These are phyloP conservation scores for Drosophila prosaltans DNA, from an alignment of 1,140 invertebrate genomes.

Conservation along the genomic window DNA sequence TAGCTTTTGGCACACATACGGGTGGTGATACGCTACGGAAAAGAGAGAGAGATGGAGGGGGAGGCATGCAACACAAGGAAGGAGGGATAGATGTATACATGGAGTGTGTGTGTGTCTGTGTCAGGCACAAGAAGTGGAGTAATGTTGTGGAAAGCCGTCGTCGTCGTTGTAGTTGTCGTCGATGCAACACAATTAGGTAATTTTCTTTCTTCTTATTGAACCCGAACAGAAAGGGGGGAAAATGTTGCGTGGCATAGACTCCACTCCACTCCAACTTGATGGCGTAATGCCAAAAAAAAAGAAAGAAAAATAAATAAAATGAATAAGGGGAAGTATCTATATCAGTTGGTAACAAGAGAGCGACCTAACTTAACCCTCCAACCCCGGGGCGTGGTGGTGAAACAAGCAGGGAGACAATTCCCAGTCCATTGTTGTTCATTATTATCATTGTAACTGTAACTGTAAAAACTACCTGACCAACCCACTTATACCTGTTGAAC, in stretches of 20 bases:
- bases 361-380: conserved; percentile 8
- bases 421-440: conserved; percentile 5
- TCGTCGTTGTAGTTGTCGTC: conserved; percentile 48
- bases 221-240: conserved; percentile 23
- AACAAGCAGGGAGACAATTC: neutral
- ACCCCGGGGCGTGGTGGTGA: neutral
- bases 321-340: conserved; percentile 55
- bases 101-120: neutral
- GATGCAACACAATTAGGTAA: conserved; percentile 82
- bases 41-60: neutral
- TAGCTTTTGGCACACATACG: conserved; percentile 70
- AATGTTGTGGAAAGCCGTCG: conserved; percentile 68
- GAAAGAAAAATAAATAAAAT: neutral
- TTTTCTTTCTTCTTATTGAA: conserved; percentile 75
- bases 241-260: conserved; percentile 54
- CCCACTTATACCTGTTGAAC: conserved; percentile 36
- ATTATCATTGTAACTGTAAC: conserved; percentile 10
- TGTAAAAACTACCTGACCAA: conserved; percentile 26
- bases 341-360: conserved; percentile 26
- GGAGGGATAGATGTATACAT: neutral
- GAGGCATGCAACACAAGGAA: conserved; percentile 38
- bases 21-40: conserved; percentile 1
- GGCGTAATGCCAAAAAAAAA: conserved; percentile 60
- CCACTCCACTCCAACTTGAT: conserved; percentile 26
- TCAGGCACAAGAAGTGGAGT: conserved; percentile 63